These are phyloP conservation scores for Eurypyga helias DNA, from an alignment of 2,113 vertebrate species.

Conservation along the genomic window DNA sequence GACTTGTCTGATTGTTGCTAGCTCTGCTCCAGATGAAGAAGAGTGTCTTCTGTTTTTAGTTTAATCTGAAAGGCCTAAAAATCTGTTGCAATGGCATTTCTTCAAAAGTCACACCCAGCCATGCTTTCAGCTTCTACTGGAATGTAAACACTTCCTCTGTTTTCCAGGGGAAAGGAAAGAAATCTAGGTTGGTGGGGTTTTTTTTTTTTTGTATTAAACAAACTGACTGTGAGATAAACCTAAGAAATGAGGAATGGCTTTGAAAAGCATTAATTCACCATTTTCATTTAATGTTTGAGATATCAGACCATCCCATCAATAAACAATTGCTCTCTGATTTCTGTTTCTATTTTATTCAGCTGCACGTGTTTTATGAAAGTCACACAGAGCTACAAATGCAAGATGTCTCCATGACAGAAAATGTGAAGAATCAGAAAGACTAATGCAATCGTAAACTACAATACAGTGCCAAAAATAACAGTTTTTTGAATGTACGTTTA, in stretches of 20 bases:
- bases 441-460: conserved; percentile 29
- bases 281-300: background rate
- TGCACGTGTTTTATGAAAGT: background rate
- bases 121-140: background rate
- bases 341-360: background rate
- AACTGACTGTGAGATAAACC: background rate
- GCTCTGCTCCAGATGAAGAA: background rate
- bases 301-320: background rate
- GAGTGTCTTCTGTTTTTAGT: background rate
- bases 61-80: background rate
- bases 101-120: background rate
- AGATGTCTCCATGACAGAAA: background rate
- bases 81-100: background rate
- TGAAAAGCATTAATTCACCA: background rate
- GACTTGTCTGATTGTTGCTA: accelerated
- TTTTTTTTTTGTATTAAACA: background rate
- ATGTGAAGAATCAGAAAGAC: conserved; percentile 10
- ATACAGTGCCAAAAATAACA: conserved; percentile 40
- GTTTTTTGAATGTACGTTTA: conserved; percentile 46
- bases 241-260: background rate
- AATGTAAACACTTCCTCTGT: background rate
- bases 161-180: background rate
- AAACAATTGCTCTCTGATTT: background rate
- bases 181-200: background rate
- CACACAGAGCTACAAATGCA: background rate